Conservation (phyloP, 2,113 vertebrate species). For the Antennarius striatus region DNA sequence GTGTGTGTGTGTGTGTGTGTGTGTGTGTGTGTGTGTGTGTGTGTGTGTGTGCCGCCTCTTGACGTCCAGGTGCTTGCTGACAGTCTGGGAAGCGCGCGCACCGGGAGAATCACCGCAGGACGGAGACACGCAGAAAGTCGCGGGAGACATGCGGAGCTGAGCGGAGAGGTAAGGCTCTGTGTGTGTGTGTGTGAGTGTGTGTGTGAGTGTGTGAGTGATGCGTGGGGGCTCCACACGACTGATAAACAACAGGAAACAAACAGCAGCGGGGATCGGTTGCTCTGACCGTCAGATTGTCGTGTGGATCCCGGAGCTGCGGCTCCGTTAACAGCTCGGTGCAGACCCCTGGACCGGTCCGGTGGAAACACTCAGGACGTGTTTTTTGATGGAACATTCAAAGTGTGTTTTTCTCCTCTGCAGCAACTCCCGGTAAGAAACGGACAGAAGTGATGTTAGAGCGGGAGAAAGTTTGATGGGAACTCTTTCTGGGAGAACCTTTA, state of each 20-base stretch:
- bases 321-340: not conserved
- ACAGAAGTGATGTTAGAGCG: not conserved
- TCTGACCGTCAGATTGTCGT: not conserved
- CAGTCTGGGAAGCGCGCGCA: conserved; percentile 28
- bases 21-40: not conserved
- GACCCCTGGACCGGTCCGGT: not conserved
- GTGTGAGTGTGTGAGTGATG: conserved; percentile 8
- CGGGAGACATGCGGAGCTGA: conserved; percentile 29
- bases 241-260: conserved; percentile 46
- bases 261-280: not conserved
- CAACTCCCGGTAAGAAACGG: conserved; percentile 25
- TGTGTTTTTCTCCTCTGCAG: not conserved
- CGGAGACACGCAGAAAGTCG: conserved; percentile 34
- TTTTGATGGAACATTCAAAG: conserved; percentile 1
- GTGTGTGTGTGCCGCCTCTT: conserved; percentile 20
- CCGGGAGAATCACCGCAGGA: conserved; percentile 50
- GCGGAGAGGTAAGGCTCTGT: conserved; percentile 31
- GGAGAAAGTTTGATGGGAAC: not conserved
- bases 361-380: conserved; percentile 9
- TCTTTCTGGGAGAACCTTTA: too few species aligned
- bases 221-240: conserved; percentile 10
- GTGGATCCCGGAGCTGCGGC: not conserved
- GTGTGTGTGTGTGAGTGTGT: not conserved
- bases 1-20: not conserved
- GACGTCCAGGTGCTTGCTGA: conserved; percentile 58